A percentile compares a stretch with the other conserved stretches of the same genome.
phyloP scores from a whole-genome alignment of 1,140 invertebrate genomes.

The Drosophila ficusphila region DNA sequence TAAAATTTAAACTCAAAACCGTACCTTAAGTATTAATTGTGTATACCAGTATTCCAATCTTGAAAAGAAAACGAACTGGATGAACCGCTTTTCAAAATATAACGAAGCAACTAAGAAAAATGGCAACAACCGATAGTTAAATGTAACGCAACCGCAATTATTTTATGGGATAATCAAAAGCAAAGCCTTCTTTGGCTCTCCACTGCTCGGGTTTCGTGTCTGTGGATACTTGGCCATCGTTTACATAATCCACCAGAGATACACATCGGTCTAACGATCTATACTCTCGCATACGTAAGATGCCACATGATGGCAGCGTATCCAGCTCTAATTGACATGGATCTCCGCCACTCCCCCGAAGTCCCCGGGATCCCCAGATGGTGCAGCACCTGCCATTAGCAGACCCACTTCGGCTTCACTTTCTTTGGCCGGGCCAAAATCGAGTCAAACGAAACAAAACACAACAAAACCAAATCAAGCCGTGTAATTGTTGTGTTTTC shows the following conservation, averaged over 20 bases:
- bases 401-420: constrained; percentile 57
- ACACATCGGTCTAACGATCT: constrained; percentile 35
- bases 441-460: constrained; percentile 16
- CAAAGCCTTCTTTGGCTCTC: constrained; percentile 7
- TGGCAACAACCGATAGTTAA: constrained; percentile 4
- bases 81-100: neutral
- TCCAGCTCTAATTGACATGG: constrained; percentile 48
- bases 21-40: no score
- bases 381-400: constrained; percentile 43
- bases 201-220: constrained; percentile 20
- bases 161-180: constrained; percentile 34
- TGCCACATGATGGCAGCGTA: constrained; percentile 35
- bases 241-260: constrained; percentile 42
- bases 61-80: no score
- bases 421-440: constrained; percentile 57
- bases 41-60: no score
- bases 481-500: constrained; percentile 65
- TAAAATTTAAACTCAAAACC: no score
- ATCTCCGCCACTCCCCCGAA: constrained; percentile 16
- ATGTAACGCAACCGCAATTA: constrained; percentile 16
- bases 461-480: constrained; percentile 50
- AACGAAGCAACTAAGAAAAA: neutral
- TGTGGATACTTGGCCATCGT: constrained; percentile 9
- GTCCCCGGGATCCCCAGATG: constrained; percentile 19
- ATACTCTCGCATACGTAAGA: constrained; percentile 42